phyloP scores from a whole-genome alignment of 1,140 invertebrate genomes.

The Papilio dardanus region DNA sequence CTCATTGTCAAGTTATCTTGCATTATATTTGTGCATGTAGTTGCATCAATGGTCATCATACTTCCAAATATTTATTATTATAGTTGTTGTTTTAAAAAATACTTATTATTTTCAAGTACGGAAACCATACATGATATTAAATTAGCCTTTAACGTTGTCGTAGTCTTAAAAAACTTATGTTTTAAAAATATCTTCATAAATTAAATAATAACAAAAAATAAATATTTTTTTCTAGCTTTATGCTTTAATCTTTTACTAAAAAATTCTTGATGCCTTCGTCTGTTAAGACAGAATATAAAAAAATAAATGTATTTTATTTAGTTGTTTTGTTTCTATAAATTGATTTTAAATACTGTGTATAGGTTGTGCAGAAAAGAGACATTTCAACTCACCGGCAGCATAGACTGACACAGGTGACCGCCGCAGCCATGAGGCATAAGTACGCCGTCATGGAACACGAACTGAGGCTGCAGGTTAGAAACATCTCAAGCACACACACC shows the following conservation, averaged over 20 bases:
- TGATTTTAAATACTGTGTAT: constrained; percentile 38
- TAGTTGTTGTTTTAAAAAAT: constrained; percentile 28
- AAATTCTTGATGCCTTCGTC: constrained; percentile 7
- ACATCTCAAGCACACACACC: constrained; percentile 32
- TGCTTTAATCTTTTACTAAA: background rate
- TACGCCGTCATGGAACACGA: constrained; percentile 80
- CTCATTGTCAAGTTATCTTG: constrained; percentile 28
- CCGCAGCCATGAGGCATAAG: constrained; percentile 76
- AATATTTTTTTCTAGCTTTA: background rate
- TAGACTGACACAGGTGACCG: constrained; percentile 63
- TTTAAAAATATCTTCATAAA: too few species aligned
- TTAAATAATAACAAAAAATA: background rate
- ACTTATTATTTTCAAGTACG: background rate
- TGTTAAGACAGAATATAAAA: background rate
- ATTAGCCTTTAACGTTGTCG: constrained; percentile 17
- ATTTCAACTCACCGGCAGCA: constrained; percentile 59
- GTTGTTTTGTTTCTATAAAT: background rate
- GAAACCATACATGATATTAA: constrained; percentile 10
- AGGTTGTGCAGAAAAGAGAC: constrained; percentile 75
- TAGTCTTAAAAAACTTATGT: background rate
- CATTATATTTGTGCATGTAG: constrained; percentile 34
- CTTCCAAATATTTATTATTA: constrained; percentile 3
- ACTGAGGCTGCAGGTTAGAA: constrained; percentile 73
- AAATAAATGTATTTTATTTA: background rate
- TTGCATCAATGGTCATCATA: constrained; percentile 32